phyloP scores from a whole-genome alignment of 2,888 invertebrate genomes.

The Drosophila eohydei region DNA sequence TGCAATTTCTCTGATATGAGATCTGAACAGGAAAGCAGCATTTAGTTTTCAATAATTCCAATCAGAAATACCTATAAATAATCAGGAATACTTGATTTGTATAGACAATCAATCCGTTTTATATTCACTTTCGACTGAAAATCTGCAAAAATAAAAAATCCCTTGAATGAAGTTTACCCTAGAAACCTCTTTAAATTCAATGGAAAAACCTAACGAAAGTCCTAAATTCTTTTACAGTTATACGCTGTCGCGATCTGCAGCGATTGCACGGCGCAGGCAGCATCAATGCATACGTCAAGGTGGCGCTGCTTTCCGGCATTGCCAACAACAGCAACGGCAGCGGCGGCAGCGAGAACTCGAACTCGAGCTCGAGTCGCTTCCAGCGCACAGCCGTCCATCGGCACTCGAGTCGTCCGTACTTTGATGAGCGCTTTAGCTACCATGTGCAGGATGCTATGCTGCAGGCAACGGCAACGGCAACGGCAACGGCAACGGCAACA shows the following conservation, averaged over 20 bases:
- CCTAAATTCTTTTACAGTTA: conserved; percentile 86
- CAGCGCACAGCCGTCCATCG: conserved; percentile 93
- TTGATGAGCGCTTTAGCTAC: conserved; percentile 91
- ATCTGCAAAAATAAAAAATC: neutral
- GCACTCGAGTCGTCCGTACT: conserved; percentile 91
- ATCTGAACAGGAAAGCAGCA: neutral
- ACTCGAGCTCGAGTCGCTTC: conserved; percentile 84
- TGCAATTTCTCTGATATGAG: neutral
- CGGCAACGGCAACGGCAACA: neutral
- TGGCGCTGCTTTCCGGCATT: conserved; percentile 59
- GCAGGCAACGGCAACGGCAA: conserved; percentile 25
- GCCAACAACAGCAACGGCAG: conserved; percentile 11
- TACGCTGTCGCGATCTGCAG: conserved; percentile 91
- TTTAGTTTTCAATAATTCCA: neutral
- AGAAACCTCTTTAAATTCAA: neutral
- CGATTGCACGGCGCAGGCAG: conserved; percentile 88
- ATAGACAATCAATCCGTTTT: neutral
- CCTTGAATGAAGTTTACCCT: neutral
- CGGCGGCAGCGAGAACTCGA: neutral
- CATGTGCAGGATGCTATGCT: conserved; percentile 81
- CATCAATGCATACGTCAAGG: conserved; percentile 87
- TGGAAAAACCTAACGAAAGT: neutral
- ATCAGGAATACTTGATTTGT: neutral
- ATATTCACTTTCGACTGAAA: neutral
- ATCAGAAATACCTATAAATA: neutral